phyloP scores from a whole-genome alignment of 1,140 invertebrate species.

The Sitobion miscanthi region DNA sequence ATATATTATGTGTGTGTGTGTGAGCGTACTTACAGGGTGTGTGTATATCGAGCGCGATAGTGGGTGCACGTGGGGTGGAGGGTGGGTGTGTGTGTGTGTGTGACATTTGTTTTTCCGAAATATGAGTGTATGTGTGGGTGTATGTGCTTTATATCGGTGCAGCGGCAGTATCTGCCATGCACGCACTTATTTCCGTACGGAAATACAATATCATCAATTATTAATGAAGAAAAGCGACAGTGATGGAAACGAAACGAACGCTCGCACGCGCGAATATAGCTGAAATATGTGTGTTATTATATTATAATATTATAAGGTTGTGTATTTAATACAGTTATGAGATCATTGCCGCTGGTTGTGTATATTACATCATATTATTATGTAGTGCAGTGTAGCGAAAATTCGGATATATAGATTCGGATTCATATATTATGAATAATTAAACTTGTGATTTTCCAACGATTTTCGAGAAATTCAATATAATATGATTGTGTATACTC shows the following conservation, averaged over 20 bases:
- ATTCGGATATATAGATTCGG: neutral
- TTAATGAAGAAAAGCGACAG: slow-evolving; percentile 44
- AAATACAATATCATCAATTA: slow-evolving; percentile 52
- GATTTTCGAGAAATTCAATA: neutral
- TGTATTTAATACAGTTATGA: neutral
- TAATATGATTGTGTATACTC: neutral
- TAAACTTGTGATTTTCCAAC: neutral
- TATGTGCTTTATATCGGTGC: neutral
- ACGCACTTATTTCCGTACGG: slow-evolving; percentile 43
- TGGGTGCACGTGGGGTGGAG: neutral
- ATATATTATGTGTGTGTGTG: neutral
- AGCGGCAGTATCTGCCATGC: neutral
- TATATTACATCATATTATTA: neutral
- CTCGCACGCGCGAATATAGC: neutral
- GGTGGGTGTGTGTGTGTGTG: neutral
- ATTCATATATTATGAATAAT: neutral
- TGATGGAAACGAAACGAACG: slow-evolving; percentile 34
- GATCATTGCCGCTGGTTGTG: neutral
- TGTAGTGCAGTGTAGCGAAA: neutral
- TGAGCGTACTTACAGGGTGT: neutral
- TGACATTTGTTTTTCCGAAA: slow-evolving; percentile 52
- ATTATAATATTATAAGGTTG: neutral
- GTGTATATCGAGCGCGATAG: neutral
- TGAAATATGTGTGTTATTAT: neutral
- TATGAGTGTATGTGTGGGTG: neutral